Evolutionary conservation across 2,797 vertebrate species (phyloP).

Genomic region (Platalea minor): DNA sequence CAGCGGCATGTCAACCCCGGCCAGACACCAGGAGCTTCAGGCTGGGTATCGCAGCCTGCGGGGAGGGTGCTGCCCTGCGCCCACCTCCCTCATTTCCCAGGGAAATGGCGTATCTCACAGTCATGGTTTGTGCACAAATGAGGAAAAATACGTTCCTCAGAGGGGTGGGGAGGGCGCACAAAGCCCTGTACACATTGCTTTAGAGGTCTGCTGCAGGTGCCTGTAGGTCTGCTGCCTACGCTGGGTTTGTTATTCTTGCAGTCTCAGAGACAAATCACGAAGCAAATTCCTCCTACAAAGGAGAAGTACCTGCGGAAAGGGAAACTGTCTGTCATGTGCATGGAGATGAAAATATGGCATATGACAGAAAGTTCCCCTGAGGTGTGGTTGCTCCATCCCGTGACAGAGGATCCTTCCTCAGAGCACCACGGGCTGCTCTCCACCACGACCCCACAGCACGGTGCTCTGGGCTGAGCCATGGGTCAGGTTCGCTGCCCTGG

Average conservation of each 20-base stretch:
- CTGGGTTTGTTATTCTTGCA: neutral
- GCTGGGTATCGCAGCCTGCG: neutral
- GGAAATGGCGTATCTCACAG: neutral
- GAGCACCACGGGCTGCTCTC: neutral
- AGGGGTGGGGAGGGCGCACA: neutral
- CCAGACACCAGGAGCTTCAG: neutral
- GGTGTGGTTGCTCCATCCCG: neutral
- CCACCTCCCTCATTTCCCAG: neutral
- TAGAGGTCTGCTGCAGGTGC: neutral
- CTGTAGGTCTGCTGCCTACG: neutral
- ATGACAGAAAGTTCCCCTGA: neutral
- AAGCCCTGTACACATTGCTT: neutral
- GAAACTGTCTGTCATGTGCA: neutral
- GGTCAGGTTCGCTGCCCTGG: neutral
- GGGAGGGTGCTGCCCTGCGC: neutral
- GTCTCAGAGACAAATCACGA: neutral
- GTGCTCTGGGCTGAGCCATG: neutral
- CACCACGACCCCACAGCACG: neutral
- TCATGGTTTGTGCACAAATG: neutral
- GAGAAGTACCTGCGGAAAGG: neutral
- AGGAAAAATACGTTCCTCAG: neutral
- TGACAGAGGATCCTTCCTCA: neutral
- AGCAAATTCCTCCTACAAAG: neutral
- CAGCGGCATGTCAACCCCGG: neutral
- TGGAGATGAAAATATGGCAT: neutral